Conservation (phyloP, 2,113 vertebrate genomes). For the Ptychochromis oligacanthus region DNA sequence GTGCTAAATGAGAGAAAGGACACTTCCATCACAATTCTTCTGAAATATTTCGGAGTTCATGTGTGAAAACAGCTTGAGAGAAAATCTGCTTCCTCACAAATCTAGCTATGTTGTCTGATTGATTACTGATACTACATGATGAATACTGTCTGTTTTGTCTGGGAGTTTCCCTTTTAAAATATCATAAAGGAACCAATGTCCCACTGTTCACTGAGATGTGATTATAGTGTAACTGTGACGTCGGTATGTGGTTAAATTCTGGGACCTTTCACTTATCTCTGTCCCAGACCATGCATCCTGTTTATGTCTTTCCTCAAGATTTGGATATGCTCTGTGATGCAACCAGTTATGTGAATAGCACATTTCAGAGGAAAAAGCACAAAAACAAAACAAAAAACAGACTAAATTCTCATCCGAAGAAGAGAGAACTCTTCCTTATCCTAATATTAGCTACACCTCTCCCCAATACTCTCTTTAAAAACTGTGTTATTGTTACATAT, state of each 20-base stretch:
- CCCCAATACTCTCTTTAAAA: background rate
- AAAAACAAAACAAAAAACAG: background rate
- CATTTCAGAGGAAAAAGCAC: background rate
- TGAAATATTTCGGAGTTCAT: background rate
- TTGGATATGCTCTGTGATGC: background rate
- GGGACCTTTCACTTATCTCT: slow-evolving; percentile 2
- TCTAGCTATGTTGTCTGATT: background rate
- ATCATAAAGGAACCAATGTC: background rate
- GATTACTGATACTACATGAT: background rate
- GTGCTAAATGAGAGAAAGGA: background rate
- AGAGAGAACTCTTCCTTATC: background rate
- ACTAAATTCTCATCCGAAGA: background rate
- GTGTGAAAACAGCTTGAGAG: background rate
- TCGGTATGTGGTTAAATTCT: background rate
- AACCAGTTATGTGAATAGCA: background rate
- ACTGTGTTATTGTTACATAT: background rate
- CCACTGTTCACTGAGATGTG: background rate
- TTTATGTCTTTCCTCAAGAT: background rate
- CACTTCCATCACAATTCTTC: background rate
- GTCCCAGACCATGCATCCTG: background rate
- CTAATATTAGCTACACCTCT: background rate
- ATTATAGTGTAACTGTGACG: background rate
- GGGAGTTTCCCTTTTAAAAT: background rate
- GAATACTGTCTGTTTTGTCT: background rate
- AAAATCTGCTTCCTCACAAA: background rate